A percentile compares a stretch with the other conserved stretches of the same genome.
These are phyloP conservation scores for Campylorhamphus procurvoides DNA, from an alignment of 2,113 vertebrate genomes.

Conservation along the genomic window DNA sequence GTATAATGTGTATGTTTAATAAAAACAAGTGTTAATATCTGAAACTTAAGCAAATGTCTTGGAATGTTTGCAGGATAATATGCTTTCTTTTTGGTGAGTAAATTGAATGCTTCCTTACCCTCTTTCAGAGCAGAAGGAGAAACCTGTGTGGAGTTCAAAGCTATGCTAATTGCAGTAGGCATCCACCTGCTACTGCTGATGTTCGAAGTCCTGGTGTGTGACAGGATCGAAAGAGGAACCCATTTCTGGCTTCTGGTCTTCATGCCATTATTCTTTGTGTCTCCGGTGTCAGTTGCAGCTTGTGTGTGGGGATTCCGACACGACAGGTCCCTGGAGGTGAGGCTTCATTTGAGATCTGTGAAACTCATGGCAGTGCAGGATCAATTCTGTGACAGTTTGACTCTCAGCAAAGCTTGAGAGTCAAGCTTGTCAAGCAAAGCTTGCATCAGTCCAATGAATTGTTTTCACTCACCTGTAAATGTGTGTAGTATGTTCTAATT, in stretches of 20 bases:
- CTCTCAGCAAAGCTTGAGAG: not conserved
- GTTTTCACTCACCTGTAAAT: not conserved
- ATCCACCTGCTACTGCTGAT: conserved; percentile 94
- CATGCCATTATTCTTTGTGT: conserved; percentile 98
- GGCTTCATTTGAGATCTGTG: rapidly evolving
- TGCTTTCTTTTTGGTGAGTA: not conserved
- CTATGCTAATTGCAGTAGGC: conserved; percentile 96
- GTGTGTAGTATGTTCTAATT: too few relatives aligned
- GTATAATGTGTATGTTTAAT: not conserved
- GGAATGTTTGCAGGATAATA: not conserved
- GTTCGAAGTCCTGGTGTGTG: conserved; percentile 97
- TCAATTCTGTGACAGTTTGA: not conserved
- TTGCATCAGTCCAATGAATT: not conserved
- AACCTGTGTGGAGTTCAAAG: conserved; percentile 98
- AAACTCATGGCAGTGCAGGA: not conserved
- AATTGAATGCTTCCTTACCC: not conserved
- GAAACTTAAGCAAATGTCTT: not conserved
- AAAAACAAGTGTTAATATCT: not conserved
- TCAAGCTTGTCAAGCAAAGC: too few relatives aligned
- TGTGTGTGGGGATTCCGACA: conserved; percentile 99
- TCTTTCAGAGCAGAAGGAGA: conserved; percentile 91
- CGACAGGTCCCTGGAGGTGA: conserved; percentile 95
- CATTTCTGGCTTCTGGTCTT: conserved; percentile 98
- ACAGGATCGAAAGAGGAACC: conserved; percentile 87
- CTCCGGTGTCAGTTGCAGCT: conserved; percentile 94